A percentile compares a stretch with the other conserved stretches of the same genome.
Conservation (phyloP, 2,888 invertebrate species). For the Xanthia icteritia region DNA sequence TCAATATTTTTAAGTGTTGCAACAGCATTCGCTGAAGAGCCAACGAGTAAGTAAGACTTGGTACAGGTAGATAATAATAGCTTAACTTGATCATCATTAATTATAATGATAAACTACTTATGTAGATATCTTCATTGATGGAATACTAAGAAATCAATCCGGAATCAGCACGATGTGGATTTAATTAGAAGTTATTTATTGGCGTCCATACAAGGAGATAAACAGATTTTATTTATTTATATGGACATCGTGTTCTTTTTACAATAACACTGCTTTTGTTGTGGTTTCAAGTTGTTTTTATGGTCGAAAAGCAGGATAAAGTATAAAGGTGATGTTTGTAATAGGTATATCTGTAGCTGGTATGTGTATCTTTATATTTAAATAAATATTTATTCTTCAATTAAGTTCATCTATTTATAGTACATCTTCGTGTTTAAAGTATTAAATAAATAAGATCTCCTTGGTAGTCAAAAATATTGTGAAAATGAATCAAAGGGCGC, state of each 20-base stretch:
- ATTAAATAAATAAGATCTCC: background rate
- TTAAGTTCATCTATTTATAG: background rate
- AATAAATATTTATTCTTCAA: background rate
- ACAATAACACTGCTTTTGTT: background rate
- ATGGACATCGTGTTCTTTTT: background rate
- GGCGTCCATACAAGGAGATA: slow-evolving; percentile 9
- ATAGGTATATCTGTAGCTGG: no score
- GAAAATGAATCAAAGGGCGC: background rate
- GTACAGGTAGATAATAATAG: no score
- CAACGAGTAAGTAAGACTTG: no score
- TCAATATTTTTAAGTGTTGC: no score
- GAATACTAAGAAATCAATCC: slow-evolving; percentile 45
- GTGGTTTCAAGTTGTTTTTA: background rate
- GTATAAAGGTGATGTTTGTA: background rate
- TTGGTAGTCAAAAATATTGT: background rate
- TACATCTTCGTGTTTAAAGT: background rate
- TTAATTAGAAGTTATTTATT: slow-evolving; percentile 41
- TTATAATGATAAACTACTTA: background rate
- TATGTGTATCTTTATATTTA: background rate
- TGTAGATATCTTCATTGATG: background rate
- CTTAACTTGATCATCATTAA: no score
- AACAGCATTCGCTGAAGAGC: no score
- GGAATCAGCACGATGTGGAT: slow-evolving; percentile 34
- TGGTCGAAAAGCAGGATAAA: background rate
- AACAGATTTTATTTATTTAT: background rate